A percentile compares a stretch with the other conserved stretches of the same genome.
Conservation (phyloP, 1,140 invertebrate genomes). For the Archivesica marissinica region DNA sequence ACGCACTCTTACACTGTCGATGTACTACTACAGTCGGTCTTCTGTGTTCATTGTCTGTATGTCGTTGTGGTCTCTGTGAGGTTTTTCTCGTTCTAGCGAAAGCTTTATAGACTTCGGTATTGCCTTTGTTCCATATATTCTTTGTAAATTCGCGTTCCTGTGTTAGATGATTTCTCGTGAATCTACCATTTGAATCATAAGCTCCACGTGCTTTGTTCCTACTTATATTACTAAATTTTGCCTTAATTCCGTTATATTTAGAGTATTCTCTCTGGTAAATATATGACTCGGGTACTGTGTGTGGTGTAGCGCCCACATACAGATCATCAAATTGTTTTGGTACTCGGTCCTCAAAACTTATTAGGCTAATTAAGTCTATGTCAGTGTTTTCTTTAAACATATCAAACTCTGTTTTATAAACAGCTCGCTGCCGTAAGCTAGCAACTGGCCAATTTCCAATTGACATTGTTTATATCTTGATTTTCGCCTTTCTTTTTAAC, state of each 20-base stretch:
- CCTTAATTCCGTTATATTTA: not conserved
- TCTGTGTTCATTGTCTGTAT: not conserved
- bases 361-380: constrained; percentile 59
- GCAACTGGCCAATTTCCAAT: constrained; percentile 33
- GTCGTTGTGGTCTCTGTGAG: not conserved
- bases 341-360: constrained; percentile 34
- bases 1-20: constrained; percentile 20
- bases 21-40: not conserved
- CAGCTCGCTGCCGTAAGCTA: constrained; percentile 41
- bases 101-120: constrained; percentile 17
- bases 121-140: constrained; percentile 3
- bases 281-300: constrained; percentile 3
- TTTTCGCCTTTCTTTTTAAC: constrained; percentile 22
- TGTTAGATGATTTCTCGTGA: not conserved
- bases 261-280: not conserved
- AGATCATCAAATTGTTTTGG: not conserved
- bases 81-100: constrained; percentile 23
- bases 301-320: not conserved
- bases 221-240: not conserved
- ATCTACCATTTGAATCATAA: not conserved
- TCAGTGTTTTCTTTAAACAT: constrained; percentile 55
- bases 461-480: constrained; percentile 33
- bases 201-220: not conserved
- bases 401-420: constrained; percentile 64
- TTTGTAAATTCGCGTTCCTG: not conserved